Base-by-base conservation (phyloP, 2,888 invertebrate genomes). In the Perizoma flavofasciatum region DNA sequence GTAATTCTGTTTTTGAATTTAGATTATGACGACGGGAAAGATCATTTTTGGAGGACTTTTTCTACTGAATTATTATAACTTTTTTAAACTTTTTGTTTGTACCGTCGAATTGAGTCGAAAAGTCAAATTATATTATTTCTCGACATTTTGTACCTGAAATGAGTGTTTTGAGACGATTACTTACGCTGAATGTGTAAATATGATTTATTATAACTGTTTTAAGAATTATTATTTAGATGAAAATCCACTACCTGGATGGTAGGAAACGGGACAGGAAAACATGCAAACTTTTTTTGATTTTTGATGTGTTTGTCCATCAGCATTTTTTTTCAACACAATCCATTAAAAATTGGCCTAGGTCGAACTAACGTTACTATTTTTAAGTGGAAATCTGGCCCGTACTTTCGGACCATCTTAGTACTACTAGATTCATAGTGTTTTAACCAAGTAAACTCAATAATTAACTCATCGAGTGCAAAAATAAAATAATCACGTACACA, bases 401-500 rank as follows among this genome's bases (percentile, higher is more conserved):
- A 22, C 22, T 22, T 22, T 22, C 22, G 3, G 22, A 22, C 22
- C 22, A 22, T 22, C 22, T 22, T 22, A 22, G 22, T 22, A 22
- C 22, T 22, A 22, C 22, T 22, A 3, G 22, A 22, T 22, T 1
- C 22, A 22, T 22, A 22, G 22, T 22, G 22, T 22, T 22, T 22
- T 22, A 22, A 22, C 22, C 22, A 22, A 22, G 22, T 22, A 22
- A 22, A 22, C 22, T 22, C 22, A 22, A 22, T 22, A 22, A 22
- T 22, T 22, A n/a, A n/a, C n/a, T n/a, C n/a, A n/a, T n/a, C 41
- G 41, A 4, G n/a, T 41, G 4, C 5, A 41, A n/a, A n/a, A 44
- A 55, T 65, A 65, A 68, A 68, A 66, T 60, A 68, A 66, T 69
- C 67, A 70, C 65, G 71, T 67, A 48, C 63, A 70, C 37, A 74